Base-by-base conservation (phyloP, 1,140 invertebrate genomes). In the Zaprionus inermis region DNA sequence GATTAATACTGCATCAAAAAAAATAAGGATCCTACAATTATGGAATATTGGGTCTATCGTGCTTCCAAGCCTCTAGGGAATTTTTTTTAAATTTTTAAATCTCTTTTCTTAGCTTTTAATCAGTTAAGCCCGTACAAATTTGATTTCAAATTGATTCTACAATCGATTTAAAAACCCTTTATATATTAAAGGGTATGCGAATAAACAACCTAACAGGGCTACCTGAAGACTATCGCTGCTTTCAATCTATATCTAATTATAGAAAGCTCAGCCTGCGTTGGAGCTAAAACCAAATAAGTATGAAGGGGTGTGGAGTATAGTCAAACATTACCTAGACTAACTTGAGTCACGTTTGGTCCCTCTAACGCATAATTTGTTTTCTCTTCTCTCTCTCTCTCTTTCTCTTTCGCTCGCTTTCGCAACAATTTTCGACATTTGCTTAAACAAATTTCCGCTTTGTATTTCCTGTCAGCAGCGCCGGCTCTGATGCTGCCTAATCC, bases 381-480 rank as follows among this genome's bases (percentile, higher is more conserved):
- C 7, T 32, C 4, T 1, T 10, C 30, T 32, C 51, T 7, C 0
- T 28, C 18, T 52, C 7, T 14, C 9, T 46, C 4, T 16, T 36
- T 51, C 16, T 41, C 1, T 22, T 49, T 22, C 7, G 28, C 38
- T n/a, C 22, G 10, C 49, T 59, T 72, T 55, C 34, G n/a, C 22
- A 20, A 69, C 12, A 46, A 49, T 69, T 69, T 55, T 63, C 44
- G 67, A 51, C 52, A 63, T 56, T 74, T 61, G 60, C 66, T 74
- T 70, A 76, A 58, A 49, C 46, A 65, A 80, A 72, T 77, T 65
- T 81, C 79, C 79, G 63, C 41, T 52, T 56, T 49, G 55, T 5
- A 52, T 68, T 76, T 72, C 36, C 78, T 44, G 78, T 74, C 52
- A 58, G 58, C 38, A 57, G 41, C 68, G 32, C 28, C 58, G 28